Conservation (phyloP, 2,113 vertebrate genomes). For the Neopipo cinnamomea region DNA sequence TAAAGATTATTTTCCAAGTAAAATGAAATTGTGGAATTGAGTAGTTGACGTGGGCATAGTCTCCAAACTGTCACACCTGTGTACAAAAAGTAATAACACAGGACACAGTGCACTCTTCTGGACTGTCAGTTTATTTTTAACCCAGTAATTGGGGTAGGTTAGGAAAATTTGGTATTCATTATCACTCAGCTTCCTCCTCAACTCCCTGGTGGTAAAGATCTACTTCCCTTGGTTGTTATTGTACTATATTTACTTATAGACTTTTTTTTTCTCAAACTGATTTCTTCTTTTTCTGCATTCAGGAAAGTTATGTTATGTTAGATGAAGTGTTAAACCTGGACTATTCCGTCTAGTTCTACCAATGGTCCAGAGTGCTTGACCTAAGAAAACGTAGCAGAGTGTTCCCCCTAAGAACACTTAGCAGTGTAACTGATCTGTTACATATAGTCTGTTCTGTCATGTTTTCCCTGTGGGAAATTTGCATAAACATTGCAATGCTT, state of each 20-base stretch:
- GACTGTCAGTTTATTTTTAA: not conserved
- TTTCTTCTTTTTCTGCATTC: not conserved
- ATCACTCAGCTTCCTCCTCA: not conserved
- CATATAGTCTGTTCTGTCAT: not conserved
- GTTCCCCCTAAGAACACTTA: not conserved
- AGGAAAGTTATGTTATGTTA: not conserved
- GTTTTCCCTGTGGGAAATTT: not conserved
- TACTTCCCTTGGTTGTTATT: not conserved
- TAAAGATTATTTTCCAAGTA: not conserved
- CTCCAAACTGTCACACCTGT: not conserved
- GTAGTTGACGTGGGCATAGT: not conserved
- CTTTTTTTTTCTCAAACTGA: not conserved
- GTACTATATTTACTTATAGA: not conserved
- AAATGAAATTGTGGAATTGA: not conserved
- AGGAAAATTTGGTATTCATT: not conserved
- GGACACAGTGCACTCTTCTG: not conserved
- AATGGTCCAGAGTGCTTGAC: not conserved
- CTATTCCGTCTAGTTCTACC: not conserved
- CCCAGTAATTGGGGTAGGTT: not conserved
- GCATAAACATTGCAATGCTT: not conserved
- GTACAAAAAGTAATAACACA: not conserved
- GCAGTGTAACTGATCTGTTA: not conserved
- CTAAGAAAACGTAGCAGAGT: not conserved
- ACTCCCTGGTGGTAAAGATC: not conserved
- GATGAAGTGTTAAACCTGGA: not conserved